phyloP scores from a whole-genome alignment of 30 jellyfish, hydroid and myxozoan species.

The Aurelia aurita complex sp. Pacific region DNA sequence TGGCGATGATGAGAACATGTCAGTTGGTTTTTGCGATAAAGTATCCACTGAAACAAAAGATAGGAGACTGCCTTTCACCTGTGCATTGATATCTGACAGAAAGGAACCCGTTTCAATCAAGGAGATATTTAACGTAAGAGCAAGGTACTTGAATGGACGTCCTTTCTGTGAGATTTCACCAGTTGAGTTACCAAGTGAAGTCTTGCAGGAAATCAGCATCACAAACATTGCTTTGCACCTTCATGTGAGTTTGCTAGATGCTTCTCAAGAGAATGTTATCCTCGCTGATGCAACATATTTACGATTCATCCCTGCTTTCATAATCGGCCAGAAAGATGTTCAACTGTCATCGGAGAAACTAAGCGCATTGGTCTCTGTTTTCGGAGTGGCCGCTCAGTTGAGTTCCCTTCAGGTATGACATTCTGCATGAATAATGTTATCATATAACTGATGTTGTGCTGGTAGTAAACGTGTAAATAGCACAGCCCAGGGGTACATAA shows the following conservation, averaged over 20 bases:
- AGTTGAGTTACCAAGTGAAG: neutral
- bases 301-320: too few relatives aligned
- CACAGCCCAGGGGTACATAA: too few relatives aligned
- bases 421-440: too few relatives aligned
- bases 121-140: slow-evolving; percentile 16
- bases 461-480: too few relatives aligned
- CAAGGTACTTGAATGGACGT: slow-evolving; percentile 41
- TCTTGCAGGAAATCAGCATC: slow-evolving; percentile 7
- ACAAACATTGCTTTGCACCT: neutral
- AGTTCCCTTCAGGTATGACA: slow-evolving; percentile 4
- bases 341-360: too few relatives aligned
- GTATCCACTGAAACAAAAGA: neutral
- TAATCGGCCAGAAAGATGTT: too few relatives aligned
- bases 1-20: neutral
- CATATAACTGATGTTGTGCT: too few relatives aligned
- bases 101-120: slow-evolving; percentile 3
- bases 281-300: too few relatives aligned
- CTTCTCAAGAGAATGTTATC: too few relatives aligned
- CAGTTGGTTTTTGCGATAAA: slow-evolving; percentile 12
- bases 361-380: neutral
- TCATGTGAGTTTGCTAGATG: too few relatives aligned
- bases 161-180: slow-evolving; percentile 57
- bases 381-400: slow-evolving; percentile 25
- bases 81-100: slow-evolving; percentile 25
- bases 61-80: slow-evolving; percentile 22